Evolutionary conservation across 2,888 invertebrate genomes (phyloP).

Genomic region (Empis stercorea): DNA sequence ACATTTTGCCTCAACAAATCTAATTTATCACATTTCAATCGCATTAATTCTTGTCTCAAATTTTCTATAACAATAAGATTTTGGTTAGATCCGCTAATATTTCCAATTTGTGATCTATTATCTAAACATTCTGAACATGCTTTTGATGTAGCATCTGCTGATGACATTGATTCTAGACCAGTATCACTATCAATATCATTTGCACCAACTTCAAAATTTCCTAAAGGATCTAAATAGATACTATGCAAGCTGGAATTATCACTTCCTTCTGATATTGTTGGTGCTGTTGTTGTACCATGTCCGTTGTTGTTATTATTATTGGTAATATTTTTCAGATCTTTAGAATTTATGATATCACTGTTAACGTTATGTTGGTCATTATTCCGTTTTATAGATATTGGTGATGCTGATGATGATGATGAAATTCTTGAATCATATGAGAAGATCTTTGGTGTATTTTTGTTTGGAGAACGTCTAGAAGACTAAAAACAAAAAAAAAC

Average conservation of each 20-base stretch:
- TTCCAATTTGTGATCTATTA: constrained; percentile 21
- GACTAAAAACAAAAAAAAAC: constrained; percentile 5
- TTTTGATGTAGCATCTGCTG: constrained; percentile 55
- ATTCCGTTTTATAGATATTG: not conserved
- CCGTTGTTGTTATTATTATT: constrained; percentile 6
- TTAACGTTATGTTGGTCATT: not conserved
- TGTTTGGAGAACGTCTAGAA: constrained; percentile 3
- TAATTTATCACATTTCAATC: too few relatives aligned
- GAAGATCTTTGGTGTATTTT: constrained; percentile 11
- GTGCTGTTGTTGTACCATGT: constrained; percentile 3
- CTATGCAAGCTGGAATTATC: constrained; percentile 82
- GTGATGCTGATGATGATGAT: constrained; percentile 13
- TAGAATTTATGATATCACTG: constrained; percentile 9
- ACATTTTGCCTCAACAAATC: constrained; percentile 88
- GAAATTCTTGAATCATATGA: constrained; percentile 13
- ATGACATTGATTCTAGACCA: constrained; percentile 81
- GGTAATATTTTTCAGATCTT: not conserved
- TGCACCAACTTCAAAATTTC: constrained; percentile 23
- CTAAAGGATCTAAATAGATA: constrained; percentile 58
- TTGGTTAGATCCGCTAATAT: constrained; percentile 34
- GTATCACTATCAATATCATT: constrained; percentile 82
- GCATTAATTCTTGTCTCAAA: too few relatives aligned
- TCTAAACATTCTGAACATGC: constrained; percentile 41
- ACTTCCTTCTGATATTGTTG: constrained; percentile 33
- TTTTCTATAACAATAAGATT: constrained; percentile 44